phyloP scores from a whole-genome alignment of 2,888 invertebrate species.

The Cataglyphis altisquamis region DNA sequence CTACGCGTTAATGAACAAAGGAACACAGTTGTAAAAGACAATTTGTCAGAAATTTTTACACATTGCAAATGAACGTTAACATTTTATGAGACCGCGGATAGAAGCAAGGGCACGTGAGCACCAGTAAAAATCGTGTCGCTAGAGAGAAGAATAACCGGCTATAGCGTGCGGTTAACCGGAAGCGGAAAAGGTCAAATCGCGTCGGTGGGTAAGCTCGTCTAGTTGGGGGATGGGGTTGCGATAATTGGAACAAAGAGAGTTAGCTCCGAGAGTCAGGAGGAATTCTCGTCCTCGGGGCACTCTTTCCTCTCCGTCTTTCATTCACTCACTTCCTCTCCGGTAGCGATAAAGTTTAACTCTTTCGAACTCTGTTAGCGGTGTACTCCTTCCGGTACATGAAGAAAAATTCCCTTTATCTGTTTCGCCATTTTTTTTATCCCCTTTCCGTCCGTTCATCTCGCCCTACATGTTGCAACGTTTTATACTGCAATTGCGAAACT shows the following conservation, averaged over 20 bases:
- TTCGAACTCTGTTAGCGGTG: constrained; percentile 79
- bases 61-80: constrained; percentile 48
- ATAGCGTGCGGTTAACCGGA: constrained; percentile 74
- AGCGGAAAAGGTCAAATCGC: constrained; percentile 76
- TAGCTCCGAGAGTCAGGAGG: constrained; percentile 69
- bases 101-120: constrained; percentile 61
- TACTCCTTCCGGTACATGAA: constrained; percentile 72
- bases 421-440: constrained; percentile 55
- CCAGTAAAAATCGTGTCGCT: constrained; percentile 68
- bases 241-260: constrained; percentile 80
- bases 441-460: constrained; percentile 42
- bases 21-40: constrained; percentile 41
- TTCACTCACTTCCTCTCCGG: constrained; percentile 48
- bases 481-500: constrained; percentile 36
- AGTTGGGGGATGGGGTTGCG: constrained; percentile 71
- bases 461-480: constrained; percentile 42
- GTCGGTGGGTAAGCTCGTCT: constrained; percentile 69
- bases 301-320: constrained; percentile 46
- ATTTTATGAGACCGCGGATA: constrained; percentile 51
- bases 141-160: constrained; percentile 70
- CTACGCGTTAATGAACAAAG: constrained; percentile 37
- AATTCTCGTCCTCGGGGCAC: constrained; percentile 62
- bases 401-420: constrained; percentile 75
- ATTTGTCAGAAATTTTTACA: constrained; percentile 50
- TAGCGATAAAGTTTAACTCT: constrained; percentile 79